These are phyloP conservation scores for Tetranychus cinnabarinus DNA, from an alignment of 1,140 invertebrate genomes.

Conservation along the genomic window DNA sequence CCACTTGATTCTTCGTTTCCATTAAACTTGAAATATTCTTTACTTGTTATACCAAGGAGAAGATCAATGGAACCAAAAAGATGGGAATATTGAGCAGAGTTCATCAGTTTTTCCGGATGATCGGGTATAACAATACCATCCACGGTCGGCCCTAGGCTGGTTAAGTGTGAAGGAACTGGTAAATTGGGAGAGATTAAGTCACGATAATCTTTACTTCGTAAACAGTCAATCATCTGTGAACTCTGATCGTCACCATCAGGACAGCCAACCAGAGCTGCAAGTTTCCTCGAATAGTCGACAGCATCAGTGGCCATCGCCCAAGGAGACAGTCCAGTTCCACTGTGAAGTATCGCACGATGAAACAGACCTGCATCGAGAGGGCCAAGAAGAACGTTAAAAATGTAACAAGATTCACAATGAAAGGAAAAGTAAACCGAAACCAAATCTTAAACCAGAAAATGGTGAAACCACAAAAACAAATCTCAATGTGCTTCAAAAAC, in stretches of 20 bases:
- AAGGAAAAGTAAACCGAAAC: no score
- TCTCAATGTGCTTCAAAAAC: no score
- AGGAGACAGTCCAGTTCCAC: conserved; percentile 45
- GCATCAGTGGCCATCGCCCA: conserved; percentile 34
- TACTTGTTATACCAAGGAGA: conserved; percentile 52
- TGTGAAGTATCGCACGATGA: conserved; percentile 44
- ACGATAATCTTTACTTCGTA: conserved; percentile 40
- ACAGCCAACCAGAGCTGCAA: conserved; percentile 69
- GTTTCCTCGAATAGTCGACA: conserved; percentile 22
- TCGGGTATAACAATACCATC: conserved; percentile 34
- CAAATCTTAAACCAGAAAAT: no score
- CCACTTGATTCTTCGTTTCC: neutral
- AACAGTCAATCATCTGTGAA: conserved; percentile 43
- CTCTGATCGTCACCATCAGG: conserved; percentile 17
- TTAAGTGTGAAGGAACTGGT: conserved; percentile 18
- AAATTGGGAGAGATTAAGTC: conserved; percentile 18
- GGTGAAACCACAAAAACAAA: no score
- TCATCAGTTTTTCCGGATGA: conserved; percentile 13
- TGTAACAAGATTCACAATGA: no score
- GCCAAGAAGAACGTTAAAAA: neutral
- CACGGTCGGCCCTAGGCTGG: conserved; percentile 29
- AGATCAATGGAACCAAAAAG: conserved; percentile 45
- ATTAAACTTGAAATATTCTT: neutral
- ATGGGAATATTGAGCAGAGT: conserved; percentile 2
- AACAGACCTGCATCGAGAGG: conserved; percentile 32